A percentile compares a stretch with the other conserved stretches of the same genome.
Evolutionary conservation across 2,113 vertebrate species (phyloP).

Genomic region (Pedetes capensis): DNA sequence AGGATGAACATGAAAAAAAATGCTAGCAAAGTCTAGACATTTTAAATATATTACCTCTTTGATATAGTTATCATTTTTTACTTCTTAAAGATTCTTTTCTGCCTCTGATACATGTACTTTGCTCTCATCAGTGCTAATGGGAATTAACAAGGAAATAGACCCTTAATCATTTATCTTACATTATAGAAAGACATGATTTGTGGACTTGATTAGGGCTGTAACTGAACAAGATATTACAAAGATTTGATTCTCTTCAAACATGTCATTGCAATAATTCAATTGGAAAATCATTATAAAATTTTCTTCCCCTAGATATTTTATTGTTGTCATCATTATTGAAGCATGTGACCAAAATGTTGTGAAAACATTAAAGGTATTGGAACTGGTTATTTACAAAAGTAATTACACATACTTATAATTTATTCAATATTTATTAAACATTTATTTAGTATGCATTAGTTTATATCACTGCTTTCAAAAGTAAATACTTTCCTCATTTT

Average conservation of each 20-base stretch:
- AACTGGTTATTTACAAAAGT: background rate
- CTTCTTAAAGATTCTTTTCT: conserved; percentile 44
- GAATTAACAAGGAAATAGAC: conserved; percentile 72
- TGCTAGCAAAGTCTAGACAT: background rate
- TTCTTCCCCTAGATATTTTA: conserved; percentile 10
- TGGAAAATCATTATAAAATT: conserved; percentile 27
- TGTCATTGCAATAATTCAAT: conserved; percentile 34
- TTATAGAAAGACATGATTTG: conserved; percentile 60
- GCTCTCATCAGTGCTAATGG: conserved; percentile 69
- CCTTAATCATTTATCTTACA: conserved; percentile 72
- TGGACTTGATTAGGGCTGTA: conserved; percentile 64
- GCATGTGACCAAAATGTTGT: background rate
- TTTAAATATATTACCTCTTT: conserved; percentile 37
- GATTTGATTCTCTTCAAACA: conserved; percentile 56
- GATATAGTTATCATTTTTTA: conserved; percentile 19
- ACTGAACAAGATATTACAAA: conserved; percentile 61
- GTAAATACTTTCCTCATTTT: background rate
- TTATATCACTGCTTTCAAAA: conserved; percentile 30
- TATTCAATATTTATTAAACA: background rate
- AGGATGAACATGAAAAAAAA: background rate
- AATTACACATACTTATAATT: background rate
- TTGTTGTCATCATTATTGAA: background rate
- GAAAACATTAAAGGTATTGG: background rate
- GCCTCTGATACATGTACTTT: conserved; percentile 40
- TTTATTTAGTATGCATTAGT: background rate